These are phyloP conservation scores for Pseudolycoriella hygida DNA, from an alignment of 2,888 invertebrate genomes.

Conservation along the genomic window DNA sequence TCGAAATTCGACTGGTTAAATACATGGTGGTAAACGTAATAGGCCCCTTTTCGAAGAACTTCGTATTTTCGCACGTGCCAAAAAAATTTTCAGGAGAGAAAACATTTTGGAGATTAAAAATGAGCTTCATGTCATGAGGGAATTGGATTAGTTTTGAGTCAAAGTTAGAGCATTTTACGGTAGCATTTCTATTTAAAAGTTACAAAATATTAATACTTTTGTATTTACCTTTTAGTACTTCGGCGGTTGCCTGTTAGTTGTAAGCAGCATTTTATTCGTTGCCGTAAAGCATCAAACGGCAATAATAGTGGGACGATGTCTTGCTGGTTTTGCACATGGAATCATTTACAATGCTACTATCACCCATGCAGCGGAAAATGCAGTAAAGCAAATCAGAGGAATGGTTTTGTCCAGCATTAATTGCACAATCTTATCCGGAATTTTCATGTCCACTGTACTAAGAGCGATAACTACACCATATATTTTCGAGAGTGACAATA, in stretches of 20 bases:
- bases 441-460: neutral
- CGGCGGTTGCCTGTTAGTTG: neutral
- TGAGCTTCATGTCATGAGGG: too few relatives aligned
- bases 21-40: too few relatives aligned
- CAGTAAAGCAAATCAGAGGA: neutral
- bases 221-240: too few relatives aligned
- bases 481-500: neutral
- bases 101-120: too few relatives aligned
- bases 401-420: neutral
- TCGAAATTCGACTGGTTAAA: too few relatives aligned
- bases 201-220: too few relatives aligned
- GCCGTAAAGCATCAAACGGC: neutral
- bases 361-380: neutral
- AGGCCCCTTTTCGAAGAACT: too few relatives aligned
- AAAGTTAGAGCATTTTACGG: too few relatives aligned
- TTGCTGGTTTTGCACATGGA: conserved; percentile 11
- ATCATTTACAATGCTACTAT: neutral
- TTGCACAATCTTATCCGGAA: neutral
- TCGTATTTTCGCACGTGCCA: too few relatives aligned
- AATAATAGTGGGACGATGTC: neutral
- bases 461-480: neutral
- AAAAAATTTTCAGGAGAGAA: too few relatives aligned
- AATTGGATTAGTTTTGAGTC: too few relatives aligned
- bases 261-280: neutral
- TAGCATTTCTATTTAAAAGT: too few relatives aligned